These are phyloP conservation scores for Pyrrhura leucotis DNA, from an alignment of 2,797 vertebrate genomes.

Conservation along the genomic window DNA sequence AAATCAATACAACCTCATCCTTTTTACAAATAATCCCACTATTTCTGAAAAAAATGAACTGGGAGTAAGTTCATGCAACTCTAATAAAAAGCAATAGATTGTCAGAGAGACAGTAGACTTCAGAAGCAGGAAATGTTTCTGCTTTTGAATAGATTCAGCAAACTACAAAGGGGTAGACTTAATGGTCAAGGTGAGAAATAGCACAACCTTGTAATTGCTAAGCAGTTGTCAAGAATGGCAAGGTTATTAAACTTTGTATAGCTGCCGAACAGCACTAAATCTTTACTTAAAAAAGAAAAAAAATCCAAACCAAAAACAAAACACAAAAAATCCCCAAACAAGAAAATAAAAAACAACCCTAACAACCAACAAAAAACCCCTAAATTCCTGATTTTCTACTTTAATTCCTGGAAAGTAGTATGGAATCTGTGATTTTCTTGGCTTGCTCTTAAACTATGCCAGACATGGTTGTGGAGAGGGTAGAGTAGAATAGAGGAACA, in stretches of 20 bases:
- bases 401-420: background rate
- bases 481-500: background rate
- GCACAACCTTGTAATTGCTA: background rate
- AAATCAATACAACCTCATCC: background rate
- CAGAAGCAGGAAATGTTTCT: background rate
- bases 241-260: background rate
- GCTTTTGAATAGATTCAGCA: background rate
- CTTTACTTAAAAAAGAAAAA: background rate
- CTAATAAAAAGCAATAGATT: background rate
- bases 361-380: fast-evolving
- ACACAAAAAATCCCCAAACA: background rate
- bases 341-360: background rate
- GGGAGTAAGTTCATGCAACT: background rate
- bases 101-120: background rate
- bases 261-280: background rate
- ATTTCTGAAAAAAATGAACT: background rate
- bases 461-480: background rate
- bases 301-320: background rate
- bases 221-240: background rate
- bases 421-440: background rate
- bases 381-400: background rate
- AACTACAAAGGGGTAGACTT: background rate
- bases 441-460: background rate
- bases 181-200: background rate
- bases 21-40: background rate